Evolutionary conservation across 2,797 vertebrate genomes (phyloP).

Genomic region (Distichodus sexfasciatus): DNA sequence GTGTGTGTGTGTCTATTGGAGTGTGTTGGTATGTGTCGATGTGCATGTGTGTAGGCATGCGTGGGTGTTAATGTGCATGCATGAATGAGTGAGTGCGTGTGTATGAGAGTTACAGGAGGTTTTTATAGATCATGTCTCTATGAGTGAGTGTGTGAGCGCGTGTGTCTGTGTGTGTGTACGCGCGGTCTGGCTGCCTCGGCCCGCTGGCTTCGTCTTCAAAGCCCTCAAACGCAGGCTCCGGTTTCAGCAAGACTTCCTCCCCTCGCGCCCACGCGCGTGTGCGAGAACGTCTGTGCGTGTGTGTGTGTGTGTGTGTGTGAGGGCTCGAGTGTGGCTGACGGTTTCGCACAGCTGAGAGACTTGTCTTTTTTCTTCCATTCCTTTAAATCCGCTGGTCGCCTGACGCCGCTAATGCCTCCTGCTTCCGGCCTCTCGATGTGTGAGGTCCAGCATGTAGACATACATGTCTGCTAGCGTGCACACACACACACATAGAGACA

Average conservation of each 20-base stretch:
- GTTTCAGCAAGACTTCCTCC: conserved; percentile 74
- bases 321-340: conserved; percentile 45
- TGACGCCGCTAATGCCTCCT: conserved; percentile 49
- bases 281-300: conserved; percentile 24
- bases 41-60: conserved; percentile 42
- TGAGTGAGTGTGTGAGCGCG: conserved; percentile 24
- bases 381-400: conserved; percentile 41
- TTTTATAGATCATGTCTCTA: conserved; percentile 27
- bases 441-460: conserved; percentile 41
- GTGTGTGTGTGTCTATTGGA: background rate
- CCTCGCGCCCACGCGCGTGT: conserved; percentile 35
- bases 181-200: conserved; percentile 39
- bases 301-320: background rate
- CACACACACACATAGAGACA: background rate
- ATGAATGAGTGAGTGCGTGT: conserved; percentile 26
- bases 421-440: conserved; percentile 37
- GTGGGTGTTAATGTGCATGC: conserved; percentile 40
- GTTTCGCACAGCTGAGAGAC: conserved; percentile 54
- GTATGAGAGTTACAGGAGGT: background rate
- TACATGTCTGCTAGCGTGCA: background rate
- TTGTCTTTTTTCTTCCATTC: conserved; percentile 31
- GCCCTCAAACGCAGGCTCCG: conserved; percentile 60
- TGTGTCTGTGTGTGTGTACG: conserved; percentile 47
- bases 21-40: conserved; percentile 38
- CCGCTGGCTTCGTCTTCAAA: conserved; percentile 65